Evolutionary conservation across 2,797 vertebrate genomes (phyloP).

Genomic region (Hydrocynus forskahlii): DNA sequence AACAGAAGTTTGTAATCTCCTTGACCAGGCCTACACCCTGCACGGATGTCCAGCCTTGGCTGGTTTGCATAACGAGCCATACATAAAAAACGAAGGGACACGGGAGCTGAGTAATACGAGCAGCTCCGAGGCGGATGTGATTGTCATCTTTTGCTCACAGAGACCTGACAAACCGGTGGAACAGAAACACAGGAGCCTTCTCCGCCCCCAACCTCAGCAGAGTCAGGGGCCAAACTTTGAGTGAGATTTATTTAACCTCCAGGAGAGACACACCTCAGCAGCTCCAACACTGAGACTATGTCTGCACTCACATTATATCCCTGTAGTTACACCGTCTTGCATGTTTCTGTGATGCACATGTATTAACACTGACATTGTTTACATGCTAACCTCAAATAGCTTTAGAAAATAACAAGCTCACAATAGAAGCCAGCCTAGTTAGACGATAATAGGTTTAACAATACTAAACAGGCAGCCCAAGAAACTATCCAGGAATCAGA

Average conservation of each 20-base stretch:
- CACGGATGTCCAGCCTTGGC: not conserved
- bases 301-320: not conserved
- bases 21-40: slow-evolving; percentile 14
- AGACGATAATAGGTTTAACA: not conserved
- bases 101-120: slow-evolving; percentile 17
- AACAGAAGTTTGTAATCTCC: slow-evolving; percentile 1
- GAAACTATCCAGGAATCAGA: not conserved
- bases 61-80: slow-evolving; percentile 41
- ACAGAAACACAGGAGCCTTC: slow-evolving; percentile 44
- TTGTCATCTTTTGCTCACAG: slow-evolving; percentile 28
- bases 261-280: slow-evolving; percentile 41
- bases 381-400: not conserved
- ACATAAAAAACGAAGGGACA: slow-evolving; percentile 3
- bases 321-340: not conserved
- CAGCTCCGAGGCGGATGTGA: slow-evolving; percentile 28
- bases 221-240: not conserved
- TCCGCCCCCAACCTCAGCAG: slow-evolving; percentile 55
- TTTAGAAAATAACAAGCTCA: not conserved
- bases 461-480: not conserved
- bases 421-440: not conserved
- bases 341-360: not conserved
- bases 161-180: slow-evolving; percentile 69
- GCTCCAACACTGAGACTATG: not conserved
- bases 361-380: no score
- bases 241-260: slow-evolving; percentile 17